Evolutionary conservation across 2,113 vertebrate genomes (phyloP).

Genomic region (Pygoscelis adeliae): DNA sequence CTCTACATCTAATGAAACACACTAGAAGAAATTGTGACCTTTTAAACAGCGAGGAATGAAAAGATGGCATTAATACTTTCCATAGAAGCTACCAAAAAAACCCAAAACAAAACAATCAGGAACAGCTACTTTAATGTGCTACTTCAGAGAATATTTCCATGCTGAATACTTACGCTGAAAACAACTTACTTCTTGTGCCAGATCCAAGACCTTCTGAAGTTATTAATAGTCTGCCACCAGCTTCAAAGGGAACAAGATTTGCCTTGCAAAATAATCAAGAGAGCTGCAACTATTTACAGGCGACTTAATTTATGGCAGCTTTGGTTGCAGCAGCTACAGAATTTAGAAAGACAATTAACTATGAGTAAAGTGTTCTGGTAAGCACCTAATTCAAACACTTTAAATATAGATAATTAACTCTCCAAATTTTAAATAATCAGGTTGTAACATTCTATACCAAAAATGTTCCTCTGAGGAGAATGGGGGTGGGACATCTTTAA

Average conservation of each 20-base stretch:
- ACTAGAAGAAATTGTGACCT: not conserved
- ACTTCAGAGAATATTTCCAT: not conserved
- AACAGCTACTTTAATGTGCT: not conserved
- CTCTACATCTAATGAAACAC: not conserved
- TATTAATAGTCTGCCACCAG: not conserved
- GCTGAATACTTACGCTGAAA: not conserved
- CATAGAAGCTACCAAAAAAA: not conserved
- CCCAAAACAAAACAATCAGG: not conserved
- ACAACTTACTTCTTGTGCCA: not conserved
- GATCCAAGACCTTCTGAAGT: not conserved
- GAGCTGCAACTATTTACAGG: not conserved
- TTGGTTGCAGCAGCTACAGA: not conserved
- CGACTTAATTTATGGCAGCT: not conserved
- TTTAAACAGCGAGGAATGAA: not conserved
- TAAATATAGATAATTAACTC: not conserved
- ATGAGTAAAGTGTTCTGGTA: not conserved
- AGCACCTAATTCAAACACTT: not conserved
- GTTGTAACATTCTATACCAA: not conserved
- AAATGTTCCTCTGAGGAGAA: not conserved
- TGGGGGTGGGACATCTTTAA: not conserved
- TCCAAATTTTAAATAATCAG: not conserved
- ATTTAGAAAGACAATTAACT: not conserved
- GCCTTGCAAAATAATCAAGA: not conserved
- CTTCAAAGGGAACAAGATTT: not conserved
- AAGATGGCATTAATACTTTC: not conserved